Conservation (phyloP, 2,888 invertebrate genomes). For the Melolontha melolontha region DNA sequence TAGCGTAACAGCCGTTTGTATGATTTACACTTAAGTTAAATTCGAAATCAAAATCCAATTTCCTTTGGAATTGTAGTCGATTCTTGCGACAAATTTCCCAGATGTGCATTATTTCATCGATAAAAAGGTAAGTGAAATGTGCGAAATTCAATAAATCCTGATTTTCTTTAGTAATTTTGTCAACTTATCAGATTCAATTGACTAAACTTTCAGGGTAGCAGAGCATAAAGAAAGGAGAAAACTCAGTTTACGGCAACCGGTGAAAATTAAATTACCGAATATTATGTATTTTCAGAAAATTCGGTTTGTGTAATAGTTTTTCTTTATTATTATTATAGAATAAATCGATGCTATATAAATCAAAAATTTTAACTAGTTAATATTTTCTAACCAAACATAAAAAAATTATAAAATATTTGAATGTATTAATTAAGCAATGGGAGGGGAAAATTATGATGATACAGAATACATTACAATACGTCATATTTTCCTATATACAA, state of each 20-base stretch:
- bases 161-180: constrained; percentile 39
- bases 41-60: constrained; percentile 32
- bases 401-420: no score
- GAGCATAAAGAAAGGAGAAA: constrained; percentile 22
- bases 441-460: no score
- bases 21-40: constrained; percentile 16
- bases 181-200: constrained; percentile 35
- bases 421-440: no score
- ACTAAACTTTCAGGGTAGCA: constrained; percentile 21
- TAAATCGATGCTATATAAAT: no score
- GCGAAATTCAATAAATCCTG: constrained; percentile 38
- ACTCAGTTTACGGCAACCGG: constrained; percentile 15
- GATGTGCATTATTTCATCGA: constrained; percentile 36
- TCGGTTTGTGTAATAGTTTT: constrained; percentile 13
- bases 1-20: constrained; percentile 15
- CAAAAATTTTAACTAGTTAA: no score
- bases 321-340: not conserved
- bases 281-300: constrained; percentile 36
- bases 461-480: no score
- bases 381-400: no score
- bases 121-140: constrained; percentile 36
- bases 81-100: constrained; percentile 25
- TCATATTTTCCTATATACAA: no score
- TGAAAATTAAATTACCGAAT: constrained; percentile 27
- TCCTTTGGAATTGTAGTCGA: constrained; percentile 12